phyloP scores from a whole-genome alignment of 2,113 vertebrate species.

The Galbula dea region DNA sequence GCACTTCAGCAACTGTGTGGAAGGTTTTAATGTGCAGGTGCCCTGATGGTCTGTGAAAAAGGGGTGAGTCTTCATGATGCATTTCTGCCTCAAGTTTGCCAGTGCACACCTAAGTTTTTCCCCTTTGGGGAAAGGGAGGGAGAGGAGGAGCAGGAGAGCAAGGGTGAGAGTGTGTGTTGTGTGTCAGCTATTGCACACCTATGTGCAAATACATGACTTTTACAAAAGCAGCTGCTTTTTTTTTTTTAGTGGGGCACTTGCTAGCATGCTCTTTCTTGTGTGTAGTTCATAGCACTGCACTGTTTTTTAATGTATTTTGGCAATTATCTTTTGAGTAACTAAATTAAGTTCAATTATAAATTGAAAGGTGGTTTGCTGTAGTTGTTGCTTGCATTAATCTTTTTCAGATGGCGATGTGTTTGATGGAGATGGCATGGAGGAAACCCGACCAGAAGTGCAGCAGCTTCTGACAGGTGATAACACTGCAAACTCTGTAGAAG shows the following conservation, averaged over 20 bases:
- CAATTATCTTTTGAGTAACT: not conserved
- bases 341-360: not conserved
- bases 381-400: not conserved
- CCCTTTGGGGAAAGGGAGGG: not conserved
- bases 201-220: not conserved
- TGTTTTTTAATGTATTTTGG: not conserved
- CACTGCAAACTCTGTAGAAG: not conserved
- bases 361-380: not conserved
- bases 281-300: not conserved
- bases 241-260: not conserved
- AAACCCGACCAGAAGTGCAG: not conserved
- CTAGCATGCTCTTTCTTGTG: not conserved
- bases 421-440: not conserved
- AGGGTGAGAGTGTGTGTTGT: not conserved
- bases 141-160: not conserved
- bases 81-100: not conserved
- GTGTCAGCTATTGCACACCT: not conserved
- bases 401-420: conserved; percentile 39
- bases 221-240: not conserved
- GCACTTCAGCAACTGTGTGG: too few species aligned
- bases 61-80: not conserved
- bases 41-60: not conserved
- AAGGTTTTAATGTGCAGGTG: not conserved
- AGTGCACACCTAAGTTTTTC: not conserved
- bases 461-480: not conserved